Percentiles rank a stretch among this genome's conserved stretches.
Conservation (phyloP, 2,113 vertebrate species). For the Neogobius melanostomus region DNA sequence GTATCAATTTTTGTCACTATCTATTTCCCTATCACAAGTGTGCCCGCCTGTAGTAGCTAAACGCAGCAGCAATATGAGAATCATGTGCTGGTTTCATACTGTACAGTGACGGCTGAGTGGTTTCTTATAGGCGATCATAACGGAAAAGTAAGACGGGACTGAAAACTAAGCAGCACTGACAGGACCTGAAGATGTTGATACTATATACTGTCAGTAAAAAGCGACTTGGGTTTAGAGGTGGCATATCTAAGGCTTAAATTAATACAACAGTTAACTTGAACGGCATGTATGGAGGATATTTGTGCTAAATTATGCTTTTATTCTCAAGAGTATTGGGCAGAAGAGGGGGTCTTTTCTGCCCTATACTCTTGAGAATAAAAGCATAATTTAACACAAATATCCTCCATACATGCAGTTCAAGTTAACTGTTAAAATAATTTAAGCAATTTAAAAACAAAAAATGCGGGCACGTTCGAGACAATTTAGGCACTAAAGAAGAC, state of each 20-base stretch:
- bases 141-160: background rate
- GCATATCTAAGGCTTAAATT: too few species aligned
- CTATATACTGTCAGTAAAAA: constrained; percentile 12
- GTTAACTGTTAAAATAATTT: too few species aligned
- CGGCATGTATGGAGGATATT: too few species aligned
- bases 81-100: background rate
- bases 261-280: too few species aligned
- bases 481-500: constrained; percentile 26
- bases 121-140: background rate
- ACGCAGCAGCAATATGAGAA: background rate
- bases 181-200: constrained; percentile 4
- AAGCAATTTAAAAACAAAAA: background rate
- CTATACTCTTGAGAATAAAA: background rate
- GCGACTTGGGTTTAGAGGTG: constrained; percentile 8
- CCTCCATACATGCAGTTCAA: background rate
- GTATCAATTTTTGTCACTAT: too few species aligned
- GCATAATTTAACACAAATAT: too few species aligned
- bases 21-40: too few species aligned
- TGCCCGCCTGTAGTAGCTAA: too few species aligned
- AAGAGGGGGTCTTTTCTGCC: background rate
- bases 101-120: background rate
- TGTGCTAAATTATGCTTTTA: too few species aligned
- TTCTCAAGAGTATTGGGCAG: constrained; percentile 4
- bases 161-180: constrained; percentile 7
- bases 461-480: constrained; percentile 10